Conservation (phyloP, 53 echinoderm and acorn worm genomes). For the Paracentrotus lividus region DNA sequence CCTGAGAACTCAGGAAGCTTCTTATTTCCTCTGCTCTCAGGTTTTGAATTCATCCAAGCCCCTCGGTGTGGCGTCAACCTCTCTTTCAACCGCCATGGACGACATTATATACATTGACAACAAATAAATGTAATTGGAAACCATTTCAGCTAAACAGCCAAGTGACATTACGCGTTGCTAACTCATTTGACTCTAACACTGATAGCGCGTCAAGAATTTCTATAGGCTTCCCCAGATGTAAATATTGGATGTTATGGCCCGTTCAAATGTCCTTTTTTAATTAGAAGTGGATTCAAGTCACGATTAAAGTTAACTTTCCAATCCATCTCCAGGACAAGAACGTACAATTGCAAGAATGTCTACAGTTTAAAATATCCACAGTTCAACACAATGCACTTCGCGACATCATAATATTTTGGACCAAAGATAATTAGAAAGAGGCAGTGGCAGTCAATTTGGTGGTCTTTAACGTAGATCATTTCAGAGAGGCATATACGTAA, state of each 20-base stretch:
- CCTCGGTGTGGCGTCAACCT: constrained; percentile 46
- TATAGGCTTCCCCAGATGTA: background rate
- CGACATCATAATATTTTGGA: background rate
- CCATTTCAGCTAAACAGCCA: constrained; percentile 39
- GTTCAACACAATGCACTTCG: background rate
- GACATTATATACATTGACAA: constrained; percentile 33
- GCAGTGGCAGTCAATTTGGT: too few relatives aligned
- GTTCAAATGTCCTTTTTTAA: constrained; percentile 3
- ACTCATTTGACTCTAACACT: background rate
- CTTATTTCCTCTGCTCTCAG: constrained; percentile 51
- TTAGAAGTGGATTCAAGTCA: background rate
- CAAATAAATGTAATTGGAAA: constrained; percentile 48
- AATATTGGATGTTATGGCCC: constrained; percentile 4
- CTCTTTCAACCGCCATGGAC: constrained; percentile 27
- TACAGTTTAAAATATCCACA: too few relatives aligned
- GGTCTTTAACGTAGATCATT: too few relatives aligned
- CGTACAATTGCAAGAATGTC: background rate
- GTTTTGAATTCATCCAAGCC: constrained; percentile 36
- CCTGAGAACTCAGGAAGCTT: constrained; percentile 45
- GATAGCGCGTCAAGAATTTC: background rate
- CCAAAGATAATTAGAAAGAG: too few relatives aligned
- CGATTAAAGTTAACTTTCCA: background rate
- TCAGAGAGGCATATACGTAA: too few relatives aligned
- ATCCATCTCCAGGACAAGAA: background rate
- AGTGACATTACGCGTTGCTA: constrained; percentile 19